Conservation (phyloP, 2,888 invertebrate genomes). For the Campoplex capitator region DNA sequence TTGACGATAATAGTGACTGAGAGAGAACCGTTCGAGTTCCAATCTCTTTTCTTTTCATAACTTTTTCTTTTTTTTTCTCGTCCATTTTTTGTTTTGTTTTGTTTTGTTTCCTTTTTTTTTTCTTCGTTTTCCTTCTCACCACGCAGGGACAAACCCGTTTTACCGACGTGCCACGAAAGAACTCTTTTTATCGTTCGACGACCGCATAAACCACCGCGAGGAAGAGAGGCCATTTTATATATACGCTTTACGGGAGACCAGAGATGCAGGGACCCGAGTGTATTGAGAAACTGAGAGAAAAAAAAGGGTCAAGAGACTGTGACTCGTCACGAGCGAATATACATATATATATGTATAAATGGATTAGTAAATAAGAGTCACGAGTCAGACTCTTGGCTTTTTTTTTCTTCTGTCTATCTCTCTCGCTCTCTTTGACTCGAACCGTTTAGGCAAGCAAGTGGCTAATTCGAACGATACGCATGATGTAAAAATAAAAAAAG, state of each 20-base stretch:
- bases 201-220: constrained; percentile 70
- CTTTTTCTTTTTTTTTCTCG: neutral
- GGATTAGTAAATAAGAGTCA: constrained; percentile 30
- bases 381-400: neutral
- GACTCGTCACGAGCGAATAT: constrained; percentile 24
- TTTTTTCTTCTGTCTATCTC: neutral
- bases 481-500: too few relatives aligned
- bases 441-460: constrained; percentile 22
- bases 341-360: constrained; percentile 20
- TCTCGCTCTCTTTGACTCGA: constrained; percentile 10
- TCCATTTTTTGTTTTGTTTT: neutral
- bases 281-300: constrained; percentile 4
- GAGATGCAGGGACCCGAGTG: constrained; percentile 19
- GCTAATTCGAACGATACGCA: constrained; percentile 25
- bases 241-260: constrained; percentile 44
- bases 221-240: constrained; percentile 45
- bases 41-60: constrained; percentile 12
- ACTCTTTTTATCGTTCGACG: constrained; percentile 71
- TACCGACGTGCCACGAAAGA: constrained; percentile 71
- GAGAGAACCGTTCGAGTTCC: constrained; percentile 45
- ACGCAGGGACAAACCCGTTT: constrained; percentile 73
- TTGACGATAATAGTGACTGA: constrained; percentile 1
- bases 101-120: neutral
- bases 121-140: constrained; percentile 14
- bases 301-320: constrained; percentile 58